Percentiles rank a stretch among this genome's conserved stretches.
phyloP scores from a whole-genome alignment of 2,888 invertebrate genomes.

The Marasmarcha lunaedactyla region DNA sequence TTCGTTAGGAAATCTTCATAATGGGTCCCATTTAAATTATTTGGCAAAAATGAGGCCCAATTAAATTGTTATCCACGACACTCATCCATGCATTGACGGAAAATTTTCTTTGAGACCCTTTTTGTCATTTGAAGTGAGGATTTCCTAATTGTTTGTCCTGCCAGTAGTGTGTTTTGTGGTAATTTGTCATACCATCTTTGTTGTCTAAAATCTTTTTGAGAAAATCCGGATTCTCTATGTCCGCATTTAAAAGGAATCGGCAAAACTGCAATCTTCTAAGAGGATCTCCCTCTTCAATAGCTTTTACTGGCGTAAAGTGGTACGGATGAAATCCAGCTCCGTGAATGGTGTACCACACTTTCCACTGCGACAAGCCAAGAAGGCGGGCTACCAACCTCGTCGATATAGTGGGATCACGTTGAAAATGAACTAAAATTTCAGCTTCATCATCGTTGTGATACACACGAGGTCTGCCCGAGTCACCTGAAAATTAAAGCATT shows the following conservation, averaged over 20 bases:
- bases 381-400: not conserved
- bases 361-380: constrained; percentile 4
- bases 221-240: constrained; percentile 3
- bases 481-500: not conserved
- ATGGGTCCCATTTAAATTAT: constrained; percentile 2
- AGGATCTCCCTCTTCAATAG: constrained; percentile 3
- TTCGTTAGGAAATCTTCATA: constrained; percentile 4
- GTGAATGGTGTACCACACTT: constrained; percentile 5
- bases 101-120: constrained; percentile 1
- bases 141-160: constrained; percentile 2
- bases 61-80: constrained; percentile 1
- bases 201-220: not conserved
- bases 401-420: constrained; percentile 1
- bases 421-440: constrained; percentile 13
- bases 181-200: not conserved
- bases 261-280: constrained; percentile 3
- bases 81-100: constrained; percentile 3
- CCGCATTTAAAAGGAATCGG: constrained; percentile 4
- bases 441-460: not conserved
- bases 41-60: constrained; percentile 4
- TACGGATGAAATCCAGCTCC: not conserved
- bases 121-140: not conserved
- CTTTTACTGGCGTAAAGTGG: constrained; percentile 2
- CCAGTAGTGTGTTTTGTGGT: not conserved
- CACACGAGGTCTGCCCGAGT: not conserved